A percentile compares a stretch with the other conserved stretches of the same genome.
Conservation (phyloP, 2,888 invertebrate genomes). For the Agriopis marginaria region DNA sequence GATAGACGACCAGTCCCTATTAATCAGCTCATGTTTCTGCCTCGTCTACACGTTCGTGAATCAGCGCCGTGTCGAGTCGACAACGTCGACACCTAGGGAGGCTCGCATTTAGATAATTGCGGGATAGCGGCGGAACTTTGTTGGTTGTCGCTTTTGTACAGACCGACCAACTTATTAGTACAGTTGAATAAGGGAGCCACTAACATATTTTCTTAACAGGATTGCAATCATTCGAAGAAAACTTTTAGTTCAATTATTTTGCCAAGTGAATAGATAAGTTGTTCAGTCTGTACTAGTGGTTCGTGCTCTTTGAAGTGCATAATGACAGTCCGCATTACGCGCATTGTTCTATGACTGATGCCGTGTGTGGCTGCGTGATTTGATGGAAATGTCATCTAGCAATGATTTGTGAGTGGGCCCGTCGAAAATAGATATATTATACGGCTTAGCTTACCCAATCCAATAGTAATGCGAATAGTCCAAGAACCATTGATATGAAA, state of each 20-base stretch:
- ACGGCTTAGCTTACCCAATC: too few species aligned
- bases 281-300: conserved; percentile 34
- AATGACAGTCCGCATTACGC: conserved; percentile 65
- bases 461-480: too few species aligned
- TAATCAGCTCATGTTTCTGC: conserved; percentile 22
- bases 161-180: conserved; percentile 33
- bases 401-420: background rate
- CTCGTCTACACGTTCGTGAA: conserved; percentile 42
- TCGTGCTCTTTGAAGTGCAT: conserved; percentile 73
- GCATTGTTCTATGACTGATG: conserved; percentile 64
- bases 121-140: conserved; percentile 72
- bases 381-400: conserved; percentile 45
- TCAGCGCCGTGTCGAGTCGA: conserved; percentile 44
- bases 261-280: background rate
- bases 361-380: conserved; percentile 41
- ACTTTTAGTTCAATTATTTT: conserved; percentile 3
- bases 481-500: too few species aligned
- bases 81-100: conserved; percentile 60
- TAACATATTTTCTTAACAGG: background rate
- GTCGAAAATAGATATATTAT: too few species aligned
- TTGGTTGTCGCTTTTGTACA: conserved; percentile 70
- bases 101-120: conserved; percentile 82
- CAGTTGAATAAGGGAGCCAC: background rate
- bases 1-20: background rate
- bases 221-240: background rate